Evolutionary conservation across 2,888 invertebrate genomes (phyloP), one percentile per base, ranked within the genome.

Genomic region (Lasioglossum lativentre): DNA sequence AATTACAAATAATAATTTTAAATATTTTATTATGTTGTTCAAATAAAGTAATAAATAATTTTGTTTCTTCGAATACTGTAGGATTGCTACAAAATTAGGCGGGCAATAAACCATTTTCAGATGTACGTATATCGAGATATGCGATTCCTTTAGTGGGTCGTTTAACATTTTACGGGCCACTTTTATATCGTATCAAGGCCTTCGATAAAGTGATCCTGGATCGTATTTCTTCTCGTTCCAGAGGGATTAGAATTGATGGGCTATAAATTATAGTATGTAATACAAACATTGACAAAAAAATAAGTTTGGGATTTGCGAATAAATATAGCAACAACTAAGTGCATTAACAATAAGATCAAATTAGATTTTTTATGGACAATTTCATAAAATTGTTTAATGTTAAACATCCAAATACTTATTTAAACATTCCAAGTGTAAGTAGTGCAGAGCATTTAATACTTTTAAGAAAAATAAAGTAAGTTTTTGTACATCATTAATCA

Each of bases 211-310:
- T 47, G 45, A n/a, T 40, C 16, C 4, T 0, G 34, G 38, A 27
- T 45, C 68, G 23, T 77, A 76, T 59, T 59, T 77, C 59, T 23
- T 23, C 10, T 27, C 71, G 34, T 27, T 12, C 27, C 75, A 45
- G 27, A 27, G 38, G 79, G 38, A 82, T 68, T 47, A 30, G 40
- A 47, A 23, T 23, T 75, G 80, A 80, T 75, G 38, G 16, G n/a
- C 68, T 30, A 23, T 42, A 70, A 71, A 82, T 63, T 16, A 30
- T 71, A n/a, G 47, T 45, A 40, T 52, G 14, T 4, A 27, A 5
- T 16, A 12, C 14, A 27, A 19, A 30, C 38, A 80, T 52, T 59
- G 45, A 16, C 72, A 40, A 42, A 34, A 19, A 34, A 66, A 42
- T 10, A 10, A 23, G 5, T 23, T 30, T 30, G 10, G 4, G 40